Evolutionary conservation across 2,797 vertebrate species (phyloP).

Genomic region (Bryconaethiops microstoma): DNA sequence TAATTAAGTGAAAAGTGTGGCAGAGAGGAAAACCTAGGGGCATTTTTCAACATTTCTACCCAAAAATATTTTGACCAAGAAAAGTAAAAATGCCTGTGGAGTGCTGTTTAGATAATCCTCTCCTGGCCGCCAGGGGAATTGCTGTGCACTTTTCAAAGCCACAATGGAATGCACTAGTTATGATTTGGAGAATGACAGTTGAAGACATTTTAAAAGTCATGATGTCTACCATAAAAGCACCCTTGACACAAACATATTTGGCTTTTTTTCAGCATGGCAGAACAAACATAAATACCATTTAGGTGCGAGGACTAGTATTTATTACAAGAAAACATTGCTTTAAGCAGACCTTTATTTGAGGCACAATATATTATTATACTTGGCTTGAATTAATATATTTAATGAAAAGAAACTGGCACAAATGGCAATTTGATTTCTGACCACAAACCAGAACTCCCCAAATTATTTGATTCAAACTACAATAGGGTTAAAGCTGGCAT

Average conservation of each 20-base stretch:
- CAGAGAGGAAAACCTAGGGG: slow-evolving; percentile 27
- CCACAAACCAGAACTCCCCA: too few species aligned
- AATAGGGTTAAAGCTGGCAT: too few species aligned
- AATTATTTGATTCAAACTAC: too few species aligned
- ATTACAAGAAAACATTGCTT: neutral
- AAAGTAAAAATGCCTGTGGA: slow-evolving; percentile 6
- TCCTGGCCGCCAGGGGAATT: slow-evolving; percentile 20
- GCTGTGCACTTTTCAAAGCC: neutral
- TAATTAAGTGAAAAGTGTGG: slow-evolving; percentile 37
- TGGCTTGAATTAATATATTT: too few species aligned
- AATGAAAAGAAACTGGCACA: too few species aligned
- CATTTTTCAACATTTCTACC: slow-evolving; percentile 35
- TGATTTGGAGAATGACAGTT: slow-evolving; percentile 20
- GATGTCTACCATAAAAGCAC: slow-evolving; percentile 17
- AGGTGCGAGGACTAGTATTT: slow-evolving; percentile 6
- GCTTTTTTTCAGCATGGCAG: neutral
- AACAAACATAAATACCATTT: slow-evolving; percentile 10
- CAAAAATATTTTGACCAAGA: neutral
- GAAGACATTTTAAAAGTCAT: slow-evolving; percentile 14
- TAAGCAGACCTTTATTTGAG: too few species aligned
- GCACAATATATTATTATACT: too few species aligned
- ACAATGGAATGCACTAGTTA: slow-evolving; percentile 31
- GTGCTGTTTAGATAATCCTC: slow-evolving; percentile 36
- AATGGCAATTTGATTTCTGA: too few species aligned
- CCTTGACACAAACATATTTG: slow-evolving; percentile 31